Evolutionary conservation across 2,888 invertebrate genomes (phyloP), one percentile per base, ranked within the genome.

Genomic region (Scaeva pyrastri): DNA sequence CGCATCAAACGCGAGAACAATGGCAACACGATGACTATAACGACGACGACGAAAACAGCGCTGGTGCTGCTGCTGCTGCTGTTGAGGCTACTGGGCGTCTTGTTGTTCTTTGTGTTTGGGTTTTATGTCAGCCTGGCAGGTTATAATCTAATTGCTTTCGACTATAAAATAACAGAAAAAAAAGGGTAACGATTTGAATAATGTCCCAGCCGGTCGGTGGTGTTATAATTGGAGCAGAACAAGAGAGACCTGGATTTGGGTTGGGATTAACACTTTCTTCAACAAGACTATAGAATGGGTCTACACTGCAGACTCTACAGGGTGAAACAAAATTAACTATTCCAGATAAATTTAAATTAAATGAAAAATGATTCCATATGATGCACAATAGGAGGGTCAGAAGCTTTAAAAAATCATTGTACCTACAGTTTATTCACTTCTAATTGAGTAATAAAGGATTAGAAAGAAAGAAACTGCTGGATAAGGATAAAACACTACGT

Each of bases 121-220:
- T 76, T 81, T 86, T 86, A 86, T 86, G 85, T 86, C 85, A 86
- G 72, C 73, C 73, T 86, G 77, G 77, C 81, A 86, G 81, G 85
- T 73, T 86, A 86, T 81, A 77, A 77, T 86, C 81, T 85, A 85
- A 85, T 85, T 85, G 85, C 85, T 81, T 81, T 86, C 26, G 77
- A 75, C 73, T 70, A 81, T 86, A 86, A 86, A 50, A 66, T 66
- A 16, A 16, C 11, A 16, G 19, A 50, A 66, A 48, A 58, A 66
- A 85, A 86, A 86, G 85, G 76, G 77, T 81, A 81, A 86, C 81
- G 77, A 81, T 86, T 86, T 86, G 81, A 86, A 86, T 86, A 86
- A 86, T 86, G 77, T 64, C 64, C 62, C 81, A 76, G 62, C 56
- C 39, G 31, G 31, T 31, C 39, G 31, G 31, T 31, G 68, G 81